phyloP scores from a whole-genome alignment of 2,888 invertebrate genomes.

The Drosophila vallismaia region DNA sequence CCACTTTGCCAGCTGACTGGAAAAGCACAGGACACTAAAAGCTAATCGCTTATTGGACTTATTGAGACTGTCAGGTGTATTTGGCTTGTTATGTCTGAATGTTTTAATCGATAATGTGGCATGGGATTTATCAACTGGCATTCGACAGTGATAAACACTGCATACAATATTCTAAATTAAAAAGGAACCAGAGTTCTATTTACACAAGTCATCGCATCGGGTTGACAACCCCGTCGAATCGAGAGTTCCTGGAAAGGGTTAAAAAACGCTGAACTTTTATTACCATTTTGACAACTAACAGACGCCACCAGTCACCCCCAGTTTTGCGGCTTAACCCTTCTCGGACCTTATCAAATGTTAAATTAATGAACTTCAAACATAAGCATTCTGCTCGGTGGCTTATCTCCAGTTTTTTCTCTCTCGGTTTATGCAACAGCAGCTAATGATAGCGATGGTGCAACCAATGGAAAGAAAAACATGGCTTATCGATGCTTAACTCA shows the following conservation, averaged over 20 bases:
- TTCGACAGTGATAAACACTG: too few relatives aligned
- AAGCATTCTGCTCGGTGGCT: constrained; percentile 28
- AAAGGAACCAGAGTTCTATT: neutral
- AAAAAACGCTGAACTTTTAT: constrained; percentile 54
- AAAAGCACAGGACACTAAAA: constrained; percentile 5
- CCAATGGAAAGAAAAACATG: constrained; percentile 45
- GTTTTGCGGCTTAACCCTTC: constrained; percentile 31
- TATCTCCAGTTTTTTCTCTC: constrained; percentile 32
- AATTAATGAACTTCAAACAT: constrained; percentile 74
- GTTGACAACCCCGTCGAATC: constrained; percentile 63
- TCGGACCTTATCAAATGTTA: constrained; percentile 68
- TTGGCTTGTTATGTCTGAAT: constrained; percentile 27
- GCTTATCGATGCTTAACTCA: constrained; percentile 78
- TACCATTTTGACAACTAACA: constrained; percentile 53
- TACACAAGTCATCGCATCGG: neutral
- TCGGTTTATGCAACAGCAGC: constrained; percentile 40
- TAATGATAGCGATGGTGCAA: constrained; percentile 57
- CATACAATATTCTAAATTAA: too few relatives aligned
- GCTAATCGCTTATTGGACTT: constrained; percentile 25
- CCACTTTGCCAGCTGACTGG: constrained; percentile 57
- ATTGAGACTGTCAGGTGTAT: constrained; percentile 49
- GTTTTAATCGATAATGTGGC: constrained; percentile 28
- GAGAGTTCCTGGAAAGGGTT: constrained; percentile 52
- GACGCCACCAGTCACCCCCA: constrained; percentile 16
- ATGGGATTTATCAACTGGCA: constrained; percentile 18